Base-by-base conservation (phyloP, 2,797 vertebrate genomes). In the Oryzias dopingdopingensis region DNA sequence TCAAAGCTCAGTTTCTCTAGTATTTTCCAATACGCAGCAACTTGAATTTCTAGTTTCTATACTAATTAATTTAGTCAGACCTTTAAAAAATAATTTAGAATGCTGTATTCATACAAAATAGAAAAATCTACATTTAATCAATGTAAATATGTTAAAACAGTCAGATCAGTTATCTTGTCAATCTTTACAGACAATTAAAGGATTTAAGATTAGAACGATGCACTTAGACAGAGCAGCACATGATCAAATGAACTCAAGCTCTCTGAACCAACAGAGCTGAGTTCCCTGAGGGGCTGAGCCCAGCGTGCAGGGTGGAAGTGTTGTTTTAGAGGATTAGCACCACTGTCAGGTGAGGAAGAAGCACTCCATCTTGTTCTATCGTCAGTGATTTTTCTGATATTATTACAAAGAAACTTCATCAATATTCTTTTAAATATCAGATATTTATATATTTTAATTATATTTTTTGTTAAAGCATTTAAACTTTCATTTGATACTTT, bases 201-300 rank as follows among this genome's bases (percentile, higher is more conserved):
- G 86, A 70, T 81, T 81, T 60, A 60, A 70, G 75, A 77, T 82
- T 82, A 81, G 66, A 65, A 71, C 69, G 61, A 59, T 74, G 76
- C 81, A 82, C 79, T 87, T 80, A 77, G 78, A 82, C 52, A 32
- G 56, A 78, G 62, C 58, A 52, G 41, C 51, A 43, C 56, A 70
- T 51, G 65, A 81, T 66, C 73, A 80, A 86, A 84, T 81, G 54
- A 84, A 67, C 69, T 79, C 53, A 63, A 17, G 42, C 70, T 59
- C 48, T 65, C 60, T 52, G 73, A 77, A 67, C 49, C 63, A 61
- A 54, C 74, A 83, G 82, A 73, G 72, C 75, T 4, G 0, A 0
- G 7, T 23, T 79, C 80, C 83, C 79, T 43, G 41, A 64, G 67
- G 75, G 61, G 17, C 49, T 57, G 47, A n/a, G 61, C 66, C 68